These are phyloP conservation scores for Ctenopoma kingsleyae DNA, from an alignment of 2,797 vertebrate genomes.

Conservation along the genomic window DNA sequence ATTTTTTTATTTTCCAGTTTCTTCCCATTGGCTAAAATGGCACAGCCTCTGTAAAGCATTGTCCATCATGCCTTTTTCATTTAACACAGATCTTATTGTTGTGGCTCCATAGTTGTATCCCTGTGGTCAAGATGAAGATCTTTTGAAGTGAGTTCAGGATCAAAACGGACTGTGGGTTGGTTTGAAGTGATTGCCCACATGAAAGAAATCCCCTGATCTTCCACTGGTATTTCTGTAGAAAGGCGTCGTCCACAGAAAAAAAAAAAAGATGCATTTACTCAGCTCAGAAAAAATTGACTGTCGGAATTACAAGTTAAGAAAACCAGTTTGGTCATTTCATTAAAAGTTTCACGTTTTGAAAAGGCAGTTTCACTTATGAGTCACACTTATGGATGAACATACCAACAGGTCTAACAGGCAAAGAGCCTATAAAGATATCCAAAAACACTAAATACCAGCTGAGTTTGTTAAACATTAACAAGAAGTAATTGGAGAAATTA, in stretches of 20 bases:
- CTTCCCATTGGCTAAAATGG: neutral
- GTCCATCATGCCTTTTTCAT: conserved; percentile 13
- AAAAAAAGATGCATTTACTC: neutral
- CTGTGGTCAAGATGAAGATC: conserved; percentile 38
- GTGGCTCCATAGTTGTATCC: conserved; percentile 7
- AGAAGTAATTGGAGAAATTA: neutral
- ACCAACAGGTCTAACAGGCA: too few species aligned
- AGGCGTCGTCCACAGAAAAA: neutral
- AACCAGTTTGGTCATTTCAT: neutral
- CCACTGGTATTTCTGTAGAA: conserved; percentile 22
- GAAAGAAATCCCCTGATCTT: conserved; percentile 28
- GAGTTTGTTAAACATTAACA: neutral
- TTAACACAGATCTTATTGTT: conserved; percentile 20
- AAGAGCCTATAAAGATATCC: neutral
- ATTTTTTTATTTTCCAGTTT: neutral
- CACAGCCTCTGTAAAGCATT: neutral
- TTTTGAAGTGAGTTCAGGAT: conserved; percentile 30
- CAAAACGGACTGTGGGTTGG: conserved; percentile 23
- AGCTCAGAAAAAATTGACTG: neutral
- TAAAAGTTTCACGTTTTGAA: neutral
- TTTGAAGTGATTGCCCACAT: conserved; percentile 39
- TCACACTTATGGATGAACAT: neutral
- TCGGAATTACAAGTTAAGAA: neutral
- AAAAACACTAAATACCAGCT: neutral
- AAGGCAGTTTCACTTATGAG: too few species aligned